Base-by-base conservation (phyloP, 2,888 invertebrate genomes). In the Pheosia gnoma region DNA sequence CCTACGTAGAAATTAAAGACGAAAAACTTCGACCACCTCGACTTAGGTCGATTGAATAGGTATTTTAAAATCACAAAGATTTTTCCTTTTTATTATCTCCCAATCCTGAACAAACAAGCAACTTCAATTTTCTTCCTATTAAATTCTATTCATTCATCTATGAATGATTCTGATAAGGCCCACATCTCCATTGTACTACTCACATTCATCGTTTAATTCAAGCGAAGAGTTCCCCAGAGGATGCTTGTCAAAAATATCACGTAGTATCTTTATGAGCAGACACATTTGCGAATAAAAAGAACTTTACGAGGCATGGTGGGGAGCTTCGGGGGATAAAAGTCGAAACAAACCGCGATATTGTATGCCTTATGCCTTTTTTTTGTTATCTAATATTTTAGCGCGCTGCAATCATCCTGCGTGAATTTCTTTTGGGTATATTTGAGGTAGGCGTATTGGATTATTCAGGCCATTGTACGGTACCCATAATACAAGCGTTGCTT, bases 201-300 rank as follows among this genome's bases (percentile, higher is more conserved):
- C 73, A 75, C 72, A 65, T 72, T 67, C 70, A 76, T 71, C 71
- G 75, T 80, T 82, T 82, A 83, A 82, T 84, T 84, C 79, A 65
- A 72, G 75, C 72, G 70, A 68, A 74, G 79, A 69, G 72, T 73
- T 70, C 75, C 64, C 72, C 55, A 60, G 61, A 62, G 75, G 74
- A 68, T 74, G 77, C 81, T 89, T 88, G 86, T 87, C 87, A 88
- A 89, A 90, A 87, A 87, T 85, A 88, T 90, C 91, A 91, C 91
- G 91, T 90, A 85, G 78, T 67, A 75, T 78, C 83, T 91, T 91
- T 91, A 91, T 84, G 86, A 78, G 79, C 77, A 81, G 74, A 83
- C 87, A 84, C 85, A 87, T 89, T 86, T 85, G 83, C 81, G 84
- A 89, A 85, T 90, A 90, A 90, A 90, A 91, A 88, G 82, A 87